Percentiles rank a stretch among this genome's conserved stretches.
phyloP scores from a whole-genome alignment of 2,797 vertebrate genomes.

The Megaceryle alcyon region DNA sequence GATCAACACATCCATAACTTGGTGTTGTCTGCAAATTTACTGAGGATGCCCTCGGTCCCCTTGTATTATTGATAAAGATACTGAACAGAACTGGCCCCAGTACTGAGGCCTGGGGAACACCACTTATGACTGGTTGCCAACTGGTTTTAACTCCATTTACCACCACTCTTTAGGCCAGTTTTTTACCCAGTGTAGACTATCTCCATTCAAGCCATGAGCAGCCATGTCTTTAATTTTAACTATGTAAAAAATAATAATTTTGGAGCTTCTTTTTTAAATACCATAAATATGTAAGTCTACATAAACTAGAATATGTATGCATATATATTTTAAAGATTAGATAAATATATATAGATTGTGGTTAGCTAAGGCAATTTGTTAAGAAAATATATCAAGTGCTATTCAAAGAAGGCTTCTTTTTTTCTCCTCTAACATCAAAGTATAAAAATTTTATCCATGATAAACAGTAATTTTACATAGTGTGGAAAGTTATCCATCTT shows the following conservation, averaged over 20 bases:
- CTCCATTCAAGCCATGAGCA: neutral
- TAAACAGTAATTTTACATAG: neutral
- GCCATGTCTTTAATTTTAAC: neutral
- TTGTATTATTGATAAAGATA: neutral
- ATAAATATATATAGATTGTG: neutral
- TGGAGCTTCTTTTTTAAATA: neutral
- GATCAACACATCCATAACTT: neutral
- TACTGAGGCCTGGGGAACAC: neutral
- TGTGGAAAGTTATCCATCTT: neutral
- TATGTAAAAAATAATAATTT: neutral
- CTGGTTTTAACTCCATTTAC: neutral
- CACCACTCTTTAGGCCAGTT: neutral
- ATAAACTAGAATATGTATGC: neutral
- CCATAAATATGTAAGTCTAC: rapidly evolving
- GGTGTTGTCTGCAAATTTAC: neutral
- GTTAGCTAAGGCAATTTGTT: neutral
- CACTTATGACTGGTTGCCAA: no score
- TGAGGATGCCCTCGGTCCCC: no score
- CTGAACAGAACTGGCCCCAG: neutral
- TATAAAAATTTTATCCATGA: neutral
- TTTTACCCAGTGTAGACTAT: neutral
- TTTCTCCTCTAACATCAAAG: neutral
- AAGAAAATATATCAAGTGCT: neutral
- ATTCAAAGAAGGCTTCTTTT: neutral
- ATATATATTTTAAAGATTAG: neutral